phyloP scores from a whole-genome alignment of 2,797 vertebrate species.

The Apogon talboti region DNA sequence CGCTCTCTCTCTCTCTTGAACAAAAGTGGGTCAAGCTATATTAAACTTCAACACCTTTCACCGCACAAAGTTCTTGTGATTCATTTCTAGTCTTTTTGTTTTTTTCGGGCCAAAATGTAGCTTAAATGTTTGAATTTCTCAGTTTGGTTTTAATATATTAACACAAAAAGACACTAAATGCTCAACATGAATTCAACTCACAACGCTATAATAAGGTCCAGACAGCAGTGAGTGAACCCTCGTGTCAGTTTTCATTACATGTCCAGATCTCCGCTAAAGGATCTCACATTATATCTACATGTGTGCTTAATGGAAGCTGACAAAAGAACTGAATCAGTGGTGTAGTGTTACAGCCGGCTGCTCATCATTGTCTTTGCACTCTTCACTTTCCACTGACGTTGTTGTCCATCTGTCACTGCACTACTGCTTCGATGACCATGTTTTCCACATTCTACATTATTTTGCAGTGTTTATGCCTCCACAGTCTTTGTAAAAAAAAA shows the following conservation, averaged over 20 bases:
- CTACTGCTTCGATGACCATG: neutral
- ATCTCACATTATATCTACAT: neutral
- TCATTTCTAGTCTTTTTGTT: slow-evolving; percentile 25
- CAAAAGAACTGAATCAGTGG: slow-evolving; percentile 21
- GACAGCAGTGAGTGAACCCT: slow-evolving; percentile 10
- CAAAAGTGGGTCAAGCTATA: slow-evolving; percentile 78
- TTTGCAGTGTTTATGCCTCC: neutral
- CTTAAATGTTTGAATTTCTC: neutral
- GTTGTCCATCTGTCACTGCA: neutral
- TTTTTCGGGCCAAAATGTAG: neutral
- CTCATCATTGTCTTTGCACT: slow-evolving; percentile 7
- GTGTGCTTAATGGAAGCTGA: slow-evolving; percentile 18
- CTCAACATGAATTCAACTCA: neutral
- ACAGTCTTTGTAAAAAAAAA: slow-evolving; percentile 12
- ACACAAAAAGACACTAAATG: neutral
- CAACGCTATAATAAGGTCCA: neutral
- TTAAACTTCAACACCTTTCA: slow-evolving; percentile 64
- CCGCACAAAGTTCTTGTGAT: slow-evolving; percentile 41
- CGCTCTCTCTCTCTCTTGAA: slow-evolving; percentile 46
- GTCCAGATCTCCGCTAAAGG: neutral
- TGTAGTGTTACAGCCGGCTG: slow-evolving; percentile 9
- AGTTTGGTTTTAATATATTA: neutral
- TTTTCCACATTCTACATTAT: slow-evolving; percentile 7
- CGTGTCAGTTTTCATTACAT: slow-evolving; percentile 15
- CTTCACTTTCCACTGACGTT: slow-evolving; percentile 12